These are phyloP conservation scores for Tachina grossa DNA, from an alignment of 2,888 invertebrate species.

Conservation along the genomic window DNA sequence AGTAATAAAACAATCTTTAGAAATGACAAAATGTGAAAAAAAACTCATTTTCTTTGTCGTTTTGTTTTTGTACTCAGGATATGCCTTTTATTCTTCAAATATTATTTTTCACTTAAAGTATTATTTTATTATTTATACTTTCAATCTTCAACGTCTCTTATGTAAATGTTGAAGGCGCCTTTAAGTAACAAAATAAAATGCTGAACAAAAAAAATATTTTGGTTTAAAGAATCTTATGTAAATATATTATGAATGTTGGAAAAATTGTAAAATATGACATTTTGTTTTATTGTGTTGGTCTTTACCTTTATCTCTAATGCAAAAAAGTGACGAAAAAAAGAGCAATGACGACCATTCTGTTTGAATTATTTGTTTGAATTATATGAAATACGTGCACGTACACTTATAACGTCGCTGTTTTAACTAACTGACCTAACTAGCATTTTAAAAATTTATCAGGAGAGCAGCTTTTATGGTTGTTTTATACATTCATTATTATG, in stretches of 20 bases:
- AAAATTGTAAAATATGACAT: too few relatives aligned
- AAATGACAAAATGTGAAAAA: neutral
- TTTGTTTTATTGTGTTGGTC: neutral
- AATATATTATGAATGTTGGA: neutral
- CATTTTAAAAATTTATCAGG: too few relatives aligned
- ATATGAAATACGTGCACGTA: neutral
- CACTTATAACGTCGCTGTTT: too few relatives aligned
- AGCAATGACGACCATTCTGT: constrained; percentile 18
- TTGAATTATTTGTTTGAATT: neutral
- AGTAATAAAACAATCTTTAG: neutral
- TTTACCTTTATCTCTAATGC: neutral
- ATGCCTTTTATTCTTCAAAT: neutral
- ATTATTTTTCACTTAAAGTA: neutral
- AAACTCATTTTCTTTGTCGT: neutral
- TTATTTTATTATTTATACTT: neutral
- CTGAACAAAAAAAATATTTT: neutral
- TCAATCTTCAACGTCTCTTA: constrained; percentile 7
- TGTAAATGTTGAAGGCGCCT: constrained; percentile 50
- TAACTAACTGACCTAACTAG: too few relatives aligned
- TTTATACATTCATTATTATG: too few relatives aligned
- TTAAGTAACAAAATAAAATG: constrained; percentile 18
- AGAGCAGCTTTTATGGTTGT: too few relatives aligned
- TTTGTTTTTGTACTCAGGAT: neutral
- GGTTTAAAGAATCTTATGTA: neutral
- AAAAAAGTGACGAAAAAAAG: neutral